Base-by-base conservation (phyloP, 2,797 vertebrate genomes). In the Sebastes oblongus region DNA sequence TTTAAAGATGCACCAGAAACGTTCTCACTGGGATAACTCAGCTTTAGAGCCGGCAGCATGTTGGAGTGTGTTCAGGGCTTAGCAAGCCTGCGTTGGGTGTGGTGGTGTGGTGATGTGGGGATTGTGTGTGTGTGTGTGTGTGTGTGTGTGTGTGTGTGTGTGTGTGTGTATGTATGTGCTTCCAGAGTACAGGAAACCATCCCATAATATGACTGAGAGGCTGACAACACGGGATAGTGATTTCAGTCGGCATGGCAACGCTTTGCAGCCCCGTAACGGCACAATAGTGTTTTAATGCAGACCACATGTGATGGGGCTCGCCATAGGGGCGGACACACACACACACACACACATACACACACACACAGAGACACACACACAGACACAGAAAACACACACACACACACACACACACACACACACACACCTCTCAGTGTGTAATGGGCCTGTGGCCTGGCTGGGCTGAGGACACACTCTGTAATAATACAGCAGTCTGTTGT, bases 281-380 rank as follows among this genome's bases (percentile, higher is more conserved):
- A 90, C 88, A 89, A 88, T 86, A 66, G 86, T 32, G 67, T 74
- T 89, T 90, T 94, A 90, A 93, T 90, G 75, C 80, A 74, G 78
- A 90, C 85, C 93, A 89, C 89, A 94, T 93, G 91, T 91, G 88
- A 88, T 80, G 86, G 80, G 68, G 81, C 84, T 85, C 78, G 14
- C 65, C 76, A 66, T 13, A 77, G 76, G 46, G 80, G 77, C 24
- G 66, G 20, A 78, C 68, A 73, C 32, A 79, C 56, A 79, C 54
- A 56, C 20, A 55, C 16, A 32, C 25, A 32, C 27, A 66, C 64
- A 80, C 77, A 66, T 56, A 66, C 70, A 72, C 2, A 66, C 70
- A 72, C 2, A 39, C 36, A 39, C 36, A 36, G 0, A 34, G 4
- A 39, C 65, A 78, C 29, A 66, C 75, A 59, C 61, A 78, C 72